phyloP scores from a whole-genome alignment of 2,113 vertebrate genomes.

The Sitta europaea region DNA sequence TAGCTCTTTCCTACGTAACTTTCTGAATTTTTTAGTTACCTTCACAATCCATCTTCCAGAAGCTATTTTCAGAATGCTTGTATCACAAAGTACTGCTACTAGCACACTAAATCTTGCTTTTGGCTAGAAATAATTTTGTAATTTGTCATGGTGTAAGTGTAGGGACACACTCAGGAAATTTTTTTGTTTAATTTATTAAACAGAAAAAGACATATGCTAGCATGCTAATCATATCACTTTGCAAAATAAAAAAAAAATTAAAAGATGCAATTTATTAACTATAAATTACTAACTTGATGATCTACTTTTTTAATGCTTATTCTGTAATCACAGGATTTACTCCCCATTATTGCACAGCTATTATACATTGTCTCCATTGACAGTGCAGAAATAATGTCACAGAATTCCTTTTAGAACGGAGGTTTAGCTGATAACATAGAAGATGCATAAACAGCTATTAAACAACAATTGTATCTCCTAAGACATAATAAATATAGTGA shows the following conservation, averaged over 20 bases:
- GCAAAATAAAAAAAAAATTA: not conserved
- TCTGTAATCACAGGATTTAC: not conserved
- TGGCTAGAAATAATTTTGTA: not conserved
- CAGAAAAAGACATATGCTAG: rapidly evolving
- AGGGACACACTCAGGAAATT: not conserved
- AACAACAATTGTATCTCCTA: not conserved
- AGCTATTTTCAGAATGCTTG: not conserved
- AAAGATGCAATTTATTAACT: not conserved
- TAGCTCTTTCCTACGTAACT: not conserved
- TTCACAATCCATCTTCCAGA: not conserved
- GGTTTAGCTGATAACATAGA: not conserved
- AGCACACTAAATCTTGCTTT: not conserved
- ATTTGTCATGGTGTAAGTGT: not conserved
- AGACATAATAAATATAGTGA: not conserved
- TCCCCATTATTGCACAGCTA: not conserved
- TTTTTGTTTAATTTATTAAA: not conserved
- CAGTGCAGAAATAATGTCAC: not conserved
- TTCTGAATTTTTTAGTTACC: not conserved
- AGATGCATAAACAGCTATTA: not conserved
- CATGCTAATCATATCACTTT: not conserved
- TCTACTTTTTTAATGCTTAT: not conserved
- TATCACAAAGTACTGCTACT: not conserved
- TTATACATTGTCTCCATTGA: not conserved
- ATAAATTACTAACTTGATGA: not conserved
- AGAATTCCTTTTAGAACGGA: not conserved